Evolutionary conservation across 35 echinoderm and acorn worm species (phyloP), one percentile per base, ranked within the genome.

Genomic region (Apostichopus japonicus): DNA sequence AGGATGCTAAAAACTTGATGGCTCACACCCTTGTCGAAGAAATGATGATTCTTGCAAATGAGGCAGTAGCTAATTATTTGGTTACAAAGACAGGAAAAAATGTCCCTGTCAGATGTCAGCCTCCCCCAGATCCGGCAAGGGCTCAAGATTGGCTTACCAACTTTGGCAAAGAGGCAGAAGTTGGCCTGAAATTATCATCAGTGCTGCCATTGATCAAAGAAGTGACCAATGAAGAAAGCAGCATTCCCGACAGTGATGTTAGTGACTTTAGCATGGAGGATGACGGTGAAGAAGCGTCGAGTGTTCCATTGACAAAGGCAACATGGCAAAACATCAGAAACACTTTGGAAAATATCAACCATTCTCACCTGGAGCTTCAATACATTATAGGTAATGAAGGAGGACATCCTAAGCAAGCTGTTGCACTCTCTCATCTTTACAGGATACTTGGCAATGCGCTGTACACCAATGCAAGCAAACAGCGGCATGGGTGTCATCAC

Each of bases 391-490:
- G 88, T 16, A 19, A 90, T 82, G 97, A 99, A 77, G 77, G 86
- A 19, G 94, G 92, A 62, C 95, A 99, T 90, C 97, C 97, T 11
- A 93, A 92, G 58, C 95, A 94, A 10, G 91, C 95, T 55, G 93
- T 94, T 16, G 95, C 93, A 24, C 57, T 86, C 16, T 56, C 97
- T 16, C 77, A 94, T 15, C 90, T 93, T 19, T 86, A 92, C 55
- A 61, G 53, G 16, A 88, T 99, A 77, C 91, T 93, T 44, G 82
- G 89, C 21, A 65, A 65, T 10, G 77, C 79, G 11, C 25, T 86
- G 16, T 99, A 99, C 86, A 72, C 93, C 62, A 90, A 77, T 61
- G 94, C 95, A n/a, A 93, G 88, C 55, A 81, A 96, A 15, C 81
- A 72, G 21, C 77, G n/a, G 4, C 23, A 70, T 21, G 75, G 54